Percentiles rank a stretch among this genome's conserved stretches.
Conservation (phyloP, 2,113 vertebrate species). For the Oreochromis tanganicae region DNA sequence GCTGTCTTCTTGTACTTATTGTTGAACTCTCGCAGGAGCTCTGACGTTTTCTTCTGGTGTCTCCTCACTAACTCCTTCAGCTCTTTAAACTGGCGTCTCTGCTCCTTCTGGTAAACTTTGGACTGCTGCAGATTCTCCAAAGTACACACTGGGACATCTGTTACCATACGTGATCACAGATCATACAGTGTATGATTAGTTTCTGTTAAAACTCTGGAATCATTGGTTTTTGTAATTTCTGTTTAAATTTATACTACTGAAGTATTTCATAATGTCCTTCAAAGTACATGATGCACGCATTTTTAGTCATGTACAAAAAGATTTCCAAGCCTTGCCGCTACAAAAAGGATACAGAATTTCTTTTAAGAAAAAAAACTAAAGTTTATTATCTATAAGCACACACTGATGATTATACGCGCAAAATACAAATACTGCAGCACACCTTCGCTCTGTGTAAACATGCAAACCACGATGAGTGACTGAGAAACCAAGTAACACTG, state of each 20-base stretch:
- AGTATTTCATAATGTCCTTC: neutral
- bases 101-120: slow-evolving; percentile 90
- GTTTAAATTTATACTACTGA: neutral
- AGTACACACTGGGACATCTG: slow-evolving; percentile 86
- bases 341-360: neutral
- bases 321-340: neutral
- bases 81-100: slow-evolving; percentile 95
- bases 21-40: slow-evolving; percentile 58
- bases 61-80: slow-evolving; percentile 94
- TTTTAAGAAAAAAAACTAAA: neutral
- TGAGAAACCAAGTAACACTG: neutral
- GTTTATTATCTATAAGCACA: neutral
- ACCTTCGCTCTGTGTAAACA: neutral
- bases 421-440: neutral
- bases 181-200: neutral
- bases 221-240: neutral
- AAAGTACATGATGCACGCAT: neutral
- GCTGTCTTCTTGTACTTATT: slow-evolving; percentile 76
- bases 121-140: slow-evolving; percentile 89
- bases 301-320: neutral
- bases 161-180: neutral
- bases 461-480: fast-evolving
- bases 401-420: fast-evolving
- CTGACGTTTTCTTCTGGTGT: slow-evolving; percentile 95
- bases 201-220: neutral